These are phyloP conservation scores for Oligia strigilis DNA, from an alignment of 2,888 invertebrate species.

Conservation along the genomic window DNA sequence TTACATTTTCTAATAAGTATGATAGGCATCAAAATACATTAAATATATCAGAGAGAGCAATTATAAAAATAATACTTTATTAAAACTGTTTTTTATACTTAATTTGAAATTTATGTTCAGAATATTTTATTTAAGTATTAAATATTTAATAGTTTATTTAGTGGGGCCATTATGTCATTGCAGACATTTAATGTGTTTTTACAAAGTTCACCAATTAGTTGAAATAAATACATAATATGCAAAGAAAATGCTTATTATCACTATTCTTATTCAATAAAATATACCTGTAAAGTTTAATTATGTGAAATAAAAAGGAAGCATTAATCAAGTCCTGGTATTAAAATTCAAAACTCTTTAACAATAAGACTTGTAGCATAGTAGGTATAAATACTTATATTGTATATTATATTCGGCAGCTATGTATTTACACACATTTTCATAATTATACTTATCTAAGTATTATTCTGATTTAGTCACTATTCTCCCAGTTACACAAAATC, in stretches of 20 bases:
- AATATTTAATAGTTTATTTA: conserved; percentile 11
- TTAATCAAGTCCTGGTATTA: conserved; percentile 12
- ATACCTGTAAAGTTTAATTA: neutral
- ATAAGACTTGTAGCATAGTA: neutral
- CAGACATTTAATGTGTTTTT: conserved; percentile 5
- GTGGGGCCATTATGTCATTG: conserved; percentile 22
- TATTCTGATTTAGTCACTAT: conserved; percentile 43
- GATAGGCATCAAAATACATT: neutral
- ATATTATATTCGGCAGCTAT: conserved; percentile 41
- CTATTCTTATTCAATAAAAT: conserved; percentile 5
- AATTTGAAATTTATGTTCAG: neutral
- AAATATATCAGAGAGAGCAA: neutral
- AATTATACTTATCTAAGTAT: conserved; percentile 39
- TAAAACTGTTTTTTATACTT: neutral
- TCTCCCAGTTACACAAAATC: conserved; percentile 60
- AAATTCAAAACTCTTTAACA: conserved; percentile 4
- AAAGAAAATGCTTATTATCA: neutral
- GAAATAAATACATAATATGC: neutral
- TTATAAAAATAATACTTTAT: neutral
- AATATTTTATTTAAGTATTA: neutral
- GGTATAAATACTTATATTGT: conserved; percentile 18
- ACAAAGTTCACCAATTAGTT: conserved; percentile 2
- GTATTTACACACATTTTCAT: conserved; percentile 32
- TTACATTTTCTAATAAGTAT: neutral
- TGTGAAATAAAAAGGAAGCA: conserved; percentile 9